phyloP scores from a whole-genome alignment of 2,113 vertebrate genomes.

The Callospermophilus lateralis region DNA sequence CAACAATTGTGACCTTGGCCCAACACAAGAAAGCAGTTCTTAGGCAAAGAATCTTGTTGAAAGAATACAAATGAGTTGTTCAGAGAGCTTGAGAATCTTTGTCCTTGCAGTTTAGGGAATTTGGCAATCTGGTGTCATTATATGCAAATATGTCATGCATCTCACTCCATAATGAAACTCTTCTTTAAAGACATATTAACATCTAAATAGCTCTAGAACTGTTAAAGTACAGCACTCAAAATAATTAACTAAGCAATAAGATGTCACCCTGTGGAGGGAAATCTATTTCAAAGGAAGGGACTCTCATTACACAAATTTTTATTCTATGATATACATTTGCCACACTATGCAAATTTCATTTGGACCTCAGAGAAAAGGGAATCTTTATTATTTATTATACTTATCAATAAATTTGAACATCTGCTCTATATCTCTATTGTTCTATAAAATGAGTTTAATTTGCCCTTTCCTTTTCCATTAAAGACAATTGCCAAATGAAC shows the following conservation, averaged over 20 bases:
- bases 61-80: constrained; percentile 58
- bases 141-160: not conserved
- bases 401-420: constrained; percentile 39
- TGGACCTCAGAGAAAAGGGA: not conserved
- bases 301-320: not conserved
- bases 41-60: not conserved
- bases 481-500: not conserved
- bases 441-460: not conserved
- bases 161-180: constrained; percentile 60
- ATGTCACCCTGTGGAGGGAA: not conserved
- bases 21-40: not conserved
- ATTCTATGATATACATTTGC: not conserved
- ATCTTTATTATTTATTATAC: not conserved
- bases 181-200: constrained; percentile 8
- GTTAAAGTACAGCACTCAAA: not conserved
- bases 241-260: constrained; percentile 41
- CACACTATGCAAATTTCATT: not conserved
- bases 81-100: not conserved
- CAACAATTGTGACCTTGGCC: constrained; percentile 34
- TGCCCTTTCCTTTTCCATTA: constrained; percentile 9
- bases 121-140: not conserved
- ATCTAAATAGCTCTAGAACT: constrained; percentile 29
- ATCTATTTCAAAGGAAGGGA: not conserved
- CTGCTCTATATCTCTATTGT: not conserved
- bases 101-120: constrained; percentile 37